Base-by-base conservation (phyloP, 2,113 vertebrate species). In the Poicephalus meyeri region DNA sequence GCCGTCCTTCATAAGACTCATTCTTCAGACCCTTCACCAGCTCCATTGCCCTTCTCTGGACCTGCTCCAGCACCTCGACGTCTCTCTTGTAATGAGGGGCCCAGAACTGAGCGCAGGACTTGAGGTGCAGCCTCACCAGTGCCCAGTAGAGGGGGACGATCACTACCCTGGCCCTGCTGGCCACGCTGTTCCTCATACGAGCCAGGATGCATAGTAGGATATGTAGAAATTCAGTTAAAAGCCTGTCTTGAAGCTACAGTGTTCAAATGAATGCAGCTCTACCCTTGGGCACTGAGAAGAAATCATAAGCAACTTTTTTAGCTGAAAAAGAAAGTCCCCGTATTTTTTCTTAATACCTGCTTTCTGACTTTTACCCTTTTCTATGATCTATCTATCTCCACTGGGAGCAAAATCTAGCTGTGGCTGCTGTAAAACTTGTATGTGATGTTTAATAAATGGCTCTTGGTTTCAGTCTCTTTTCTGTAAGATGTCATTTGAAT, bases 361-460 rank as follows among this genome's bases (percentile, higher is more conserved):
- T 6, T 83, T 87, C 49, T 80, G 31, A 49, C 4, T 89, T 77
- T 26, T 83, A 35, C 13, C 16, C 23, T 86, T 82, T 37, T 44
- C 58, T 49, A 8, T 39, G 44, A 61, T 90, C 53, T 70, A n/a
- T 88, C 53, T 70, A 0, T 69, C 79, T 93, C 49, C 64, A 63
- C 0, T 2, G 74, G 71, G 39, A 90, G 46, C 50, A 93, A 76
- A 77, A 74, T 82, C 46, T 60, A 84, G 25, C 39, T 53, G 50
- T 85, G 53, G 2, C 53, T 77, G 49, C 81, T 82, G 53, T 92
- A 76, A 79, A 76, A 33, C 65, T 87, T 96, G 72, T 82, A 66
- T 85, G 31, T 66, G 20, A 46, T 89, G 53, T 94, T 84, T 92
- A 82, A 85, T 94, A 88, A 89, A 86, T 94, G 55, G 41, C 17